A percentile compares a stretch with the other conserved stretches of the same genome.
Evolutionary conservation across 2,797 vertebrate genomes (phyloP).

Genomic region (Thamnophis elegans): DNA sequence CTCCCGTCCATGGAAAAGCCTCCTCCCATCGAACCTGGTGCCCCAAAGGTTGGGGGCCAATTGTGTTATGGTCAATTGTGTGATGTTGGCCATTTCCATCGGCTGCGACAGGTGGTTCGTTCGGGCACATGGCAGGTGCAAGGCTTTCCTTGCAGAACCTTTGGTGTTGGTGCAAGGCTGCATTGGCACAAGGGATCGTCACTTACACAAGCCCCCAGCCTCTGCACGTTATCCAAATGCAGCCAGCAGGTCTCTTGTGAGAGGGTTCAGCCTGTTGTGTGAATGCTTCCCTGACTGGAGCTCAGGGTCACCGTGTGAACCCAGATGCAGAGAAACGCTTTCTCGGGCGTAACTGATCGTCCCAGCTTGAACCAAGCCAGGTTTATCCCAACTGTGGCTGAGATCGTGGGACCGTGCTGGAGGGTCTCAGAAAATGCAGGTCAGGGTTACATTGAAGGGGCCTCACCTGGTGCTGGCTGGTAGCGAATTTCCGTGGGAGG

Average conservation of each 20-base stretch:
- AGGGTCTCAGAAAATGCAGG: neutral
- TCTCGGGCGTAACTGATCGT: neutral
- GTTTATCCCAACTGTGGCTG: neutral
- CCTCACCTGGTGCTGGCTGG: neutral
- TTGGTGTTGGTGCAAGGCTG: neutral
- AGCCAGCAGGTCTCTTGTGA: neutral
- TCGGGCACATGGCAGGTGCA: neutral
- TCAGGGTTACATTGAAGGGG: neutral
- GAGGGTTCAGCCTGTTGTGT: neutral
- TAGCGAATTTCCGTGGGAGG: neutral
- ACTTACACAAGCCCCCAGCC: neutral
- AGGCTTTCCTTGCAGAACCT: neutral
- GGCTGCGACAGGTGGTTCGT: neutral
- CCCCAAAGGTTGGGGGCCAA: too few species aligned
- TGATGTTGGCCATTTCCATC: neutral
- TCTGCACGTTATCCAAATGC: accelerated
- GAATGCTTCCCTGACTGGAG: neutral
- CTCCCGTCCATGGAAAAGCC: too few species aligned
- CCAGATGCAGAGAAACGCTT: neutral
- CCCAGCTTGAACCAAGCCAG: neutral
- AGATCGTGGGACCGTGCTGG: neutral
- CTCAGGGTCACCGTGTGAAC: neutral
- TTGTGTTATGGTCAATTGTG: neutral
- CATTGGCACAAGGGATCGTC: neutral
- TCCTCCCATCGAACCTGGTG: too few species aligned